Base-by-base conservation (phyloP, 2,113 vertebrate species). In the Thomomys bottae region DNA sequence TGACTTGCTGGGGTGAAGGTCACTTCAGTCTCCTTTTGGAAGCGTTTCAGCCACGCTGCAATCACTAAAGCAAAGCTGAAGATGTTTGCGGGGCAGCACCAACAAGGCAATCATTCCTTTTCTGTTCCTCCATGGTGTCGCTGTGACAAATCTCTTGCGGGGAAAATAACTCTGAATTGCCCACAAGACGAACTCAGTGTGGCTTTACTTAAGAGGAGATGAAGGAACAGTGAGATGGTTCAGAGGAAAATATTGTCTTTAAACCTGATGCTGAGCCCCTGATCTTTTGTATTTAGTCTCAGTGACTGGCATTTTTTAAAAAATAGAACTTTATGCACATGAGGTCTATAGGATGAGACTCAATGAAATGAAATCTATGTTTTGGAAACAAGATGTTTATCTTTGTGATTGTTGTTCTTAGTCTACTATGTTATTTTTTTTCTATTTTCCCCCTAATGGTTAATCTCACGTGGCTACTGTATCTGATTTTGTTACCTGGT, bases 121-220 rank as follows among this genome's bases (percentile, higher is more conserved):
- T 83, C 89, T 73, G 85, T 92, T 90, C 92, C 36, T 89, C 66
- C 81, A 84, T 36, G 90, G 84, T 42, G 67, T 63, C 84, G 72
- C 42, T 49, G 32, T 94, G 96, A 95, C 91, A 95, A 87, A 93
- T 89, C 45, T 91, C 57, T 92, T 71, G 94, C 45, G 81, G 92
- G 23, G 6, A 91, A 97, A 96, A 95, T 85, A n/a, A 77, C 68
- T 84, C 23, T 54, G 78, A 78, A 95, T 88, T 93, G 61, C 71
- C 64, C 0, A 84, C 11, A 87, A 80, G 24, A 49, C 66, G 80
- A 42, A n/a, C 88, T 61, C 54, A 68, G 45, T 87, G 10, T 4
- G 32, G 34, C 21, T 54, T 54, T 36, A 36, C 71, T 90, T 82
- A 84, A 76, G 77, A 88, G 76, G 54, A 85, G 67, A 84, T 34